Evolutionary conservation across 2,797 vertebrate species (phyloP).

Genomic region (Crax fasciolata): DNA sequence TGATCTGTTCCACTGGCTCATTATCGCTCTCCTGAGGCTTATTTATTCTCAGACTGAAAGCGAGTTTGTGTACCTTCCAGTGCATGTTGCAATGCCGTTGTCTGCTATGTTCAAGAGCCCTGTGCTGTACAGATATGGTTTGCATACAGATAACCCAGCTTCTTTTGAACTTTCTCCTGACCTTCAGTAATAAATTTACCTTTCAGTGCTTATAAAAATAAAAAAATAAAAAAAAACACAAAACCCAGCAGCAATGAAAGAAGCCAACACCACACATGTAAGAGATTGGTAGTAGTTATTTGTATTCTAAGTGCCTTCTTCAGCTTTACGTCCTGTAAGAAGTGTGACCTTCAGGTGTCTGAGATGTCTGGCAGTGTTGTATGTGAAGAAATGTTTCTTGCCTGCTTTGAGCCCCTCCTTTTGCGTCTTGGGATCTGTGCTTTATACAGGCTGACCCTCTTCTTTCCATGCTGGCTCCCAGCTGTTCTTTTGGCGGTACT

Average conservation of each 20-base stretch:
- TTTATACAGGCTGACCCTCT: background rate
- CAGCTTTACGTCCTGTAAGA: background rate
- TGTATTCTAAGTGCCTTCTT: background rate
- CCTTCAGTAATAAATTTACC: background rate
- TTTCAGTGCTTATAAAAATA: background rate
- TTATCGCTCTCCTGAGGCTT: background rate
- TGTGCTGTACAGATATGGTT: background rate
- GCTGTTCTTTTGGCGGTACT: rapidly evolving
- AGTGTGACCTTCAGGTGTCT: background rate
- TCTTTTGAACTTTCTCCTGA: conserved; percentile 24
- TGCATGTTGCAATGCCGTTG: background rate
- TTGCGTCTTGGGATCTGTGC: background rate
- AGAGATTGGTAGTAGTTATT: background rate
- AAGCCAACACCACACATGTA: background rate
- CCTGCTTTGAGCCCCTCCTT: background rate
- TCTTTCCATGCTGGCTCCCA: background rate
- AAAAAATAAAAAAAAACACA: background rate
- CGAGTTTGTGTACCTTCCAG: background rate
- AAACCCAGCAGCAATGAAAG: background rate
- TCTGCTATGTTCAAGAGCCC: background rate
- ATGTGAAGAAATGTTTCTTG: background rate
- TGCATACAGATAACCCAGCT: background rate
- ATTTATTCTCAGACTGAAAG: background rate
- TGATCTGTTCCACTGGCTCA: background rate
- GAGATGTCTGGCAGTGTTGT: background rate